Conservation (phyloP, 2,113 vertebrate genomes). For the Atlantisia rogersi region DNA sequence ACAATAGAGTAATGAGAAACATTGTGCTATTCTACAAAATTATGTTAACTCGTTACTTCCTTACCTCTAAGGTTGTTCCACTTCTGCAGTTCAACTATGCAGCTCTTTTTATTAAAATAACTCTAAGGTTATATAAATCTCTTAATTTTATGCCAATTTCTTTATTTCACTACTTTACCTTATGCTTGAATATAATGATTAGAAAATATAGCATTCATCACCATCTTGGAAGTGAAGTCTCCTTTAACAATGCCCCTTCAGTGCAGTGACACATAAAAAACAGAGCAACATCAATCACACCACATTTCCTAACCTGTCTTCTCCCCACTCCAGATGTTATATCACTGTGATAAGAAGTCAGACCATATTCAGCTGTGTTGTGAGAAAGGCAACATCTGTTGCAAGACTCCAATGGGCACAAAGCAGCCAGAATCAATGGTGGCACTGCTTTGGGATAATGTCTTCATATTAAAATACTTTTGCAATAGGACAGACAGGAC, state of each 20-base stretch:
- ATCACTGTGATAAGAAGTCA: not conserved
- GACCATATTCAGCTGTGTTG: not conserved
- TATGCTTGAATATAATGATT: not conserved
- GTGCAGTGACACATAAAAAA: not conserved
- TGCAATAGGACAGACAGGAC: not conserved
- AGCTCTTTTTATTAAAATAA: too few relatives aligned
- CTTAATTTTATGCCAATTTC: too few relatives aligned
- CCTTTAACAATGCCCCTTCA: not conserved
- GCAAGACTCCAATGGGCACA: not conserved
- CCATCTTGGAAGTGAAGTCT: not conserved
- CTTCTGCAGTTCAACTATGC: too few relatives aligned
- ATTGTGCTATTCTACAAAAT: too few relatives aligned
- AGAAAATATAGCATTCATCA: rapidly evolving
- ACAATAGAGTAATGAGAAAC: too few relatives aligned
- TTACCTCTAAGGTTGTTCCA: too few relatives aligned
- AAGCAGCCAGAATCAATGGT: not conserved
- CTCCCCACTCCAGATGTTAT: not conserved
- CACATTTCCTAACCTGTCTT: rapidly evolving
- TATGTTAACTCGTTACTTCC: too few relatives aligned
- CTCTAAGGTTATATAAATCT: too few relatives aligned
- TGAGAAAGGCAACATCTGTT: not conserved
- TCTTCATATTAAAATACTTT: not conserved
- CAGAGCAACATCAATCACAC: not conserved
- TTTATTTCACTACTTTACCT: not conserved
- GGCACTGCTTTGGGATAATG: not conserved